phyloP scores from a whole-genome alignment of 2,113 vertebrate genomes.

The Pundamilia nyererei region DNA sequence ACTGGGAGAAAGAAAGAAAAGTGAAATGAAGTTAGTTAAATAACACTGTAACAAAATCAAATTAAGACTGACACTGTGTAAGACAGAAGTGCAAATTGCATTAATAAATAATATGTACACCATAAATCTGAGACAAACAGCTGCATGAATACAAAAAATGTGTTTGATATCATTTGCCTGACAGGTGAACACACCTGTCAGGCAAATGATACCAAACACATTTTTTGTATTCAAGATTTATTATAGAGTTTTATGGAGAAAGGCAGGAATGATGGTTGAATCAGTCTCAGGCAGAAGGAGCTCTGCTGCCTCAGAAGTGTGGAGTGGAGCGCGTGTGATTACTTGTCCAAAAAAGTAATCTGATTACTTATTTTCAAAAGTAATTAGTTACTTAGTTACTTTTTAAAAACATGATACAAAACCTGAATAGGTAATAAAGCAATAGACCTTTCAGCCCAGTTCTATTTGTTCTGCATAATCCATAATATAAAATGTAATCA shows the following conservation, averaged over 20 bases:
- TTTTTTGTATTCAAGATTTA: not conserved
- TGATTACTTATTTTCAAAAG: not conserved
- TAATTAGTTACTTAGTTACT: not conserved
- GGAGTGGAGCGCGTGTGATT: not conserved
- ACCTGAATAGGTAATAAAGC: not conserved
- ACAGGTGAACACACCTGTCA: not conserved
- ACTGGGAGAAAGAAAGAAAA: not conserved
- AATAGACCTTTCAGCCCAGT: not conserved
- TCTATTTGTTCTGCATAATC: not conserved
- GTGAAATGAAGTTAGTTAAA: not conserved
- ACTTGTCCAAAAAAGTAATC: not conserved
- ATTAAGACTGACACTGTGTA: not conserved
- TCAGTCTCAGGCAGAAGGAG: not conserved
- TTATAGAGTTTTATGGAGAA: not conserved
- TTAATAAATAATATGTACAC: not conserved
- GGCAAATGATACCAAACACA: not conserved
- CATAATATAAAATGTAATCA: not conserved
- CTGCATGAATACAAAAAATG: not conserved
- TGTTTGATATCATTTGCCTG: not conserved
- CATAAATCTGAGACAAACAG: not conserved
- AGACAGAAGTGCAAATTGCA: not conserved
- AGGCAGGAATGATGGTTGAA: not conserved
- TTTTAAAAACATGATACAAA: not conserved
- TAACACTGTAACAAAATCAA: not conserved
- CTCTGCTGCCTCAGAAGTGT: not conserved